A percentile compares a stretch with the other conserved stretches of the same genome.
phyloP scores from a whole-genome alignment of 2,797 vertebrate genomes.

The Manis crassicaudata region DNA sequence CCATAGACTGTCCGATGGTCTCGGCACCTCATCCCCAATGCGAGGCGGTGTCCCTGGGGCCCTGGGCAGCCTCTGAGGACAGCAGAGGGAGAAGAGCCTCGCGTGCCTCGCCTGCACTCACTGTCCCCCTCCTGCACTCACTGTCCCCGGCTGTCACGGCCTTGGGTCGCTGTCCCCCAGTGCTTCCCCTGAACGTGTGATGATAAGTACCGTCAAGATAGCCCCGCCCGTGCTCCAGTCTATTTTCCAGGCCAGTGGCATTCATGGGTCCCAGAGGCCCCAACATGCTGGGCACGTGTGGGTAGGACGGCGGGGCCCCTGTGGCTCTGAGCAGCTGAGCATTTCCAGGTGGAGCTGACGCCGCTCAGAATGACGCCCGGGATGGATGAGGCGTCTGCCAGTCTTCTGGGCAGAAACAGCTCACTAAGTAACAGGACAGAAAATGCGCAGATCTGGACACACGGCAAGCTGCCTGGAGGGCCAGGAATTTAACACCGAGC shows the following conservation, averaged over 20 bases:
- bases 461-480: neutral
- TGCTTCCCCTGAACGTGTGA: neutral
- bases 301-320: rapidly evolving
- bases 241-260: neutral
- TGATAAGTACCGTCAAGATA: neutral
- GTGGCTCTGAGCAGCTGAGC: neutral
- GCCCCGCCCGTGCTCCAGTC: rapidly evolving
- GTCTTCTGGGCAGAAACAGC: neutral
- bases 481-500: neutral
- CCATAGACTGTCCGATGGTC: no score
- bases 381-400: neutral
- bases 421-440: neutral
- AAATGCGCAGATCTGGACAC: neutral
- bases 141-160: rapidly evolving
- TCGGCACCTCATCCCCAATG: no score
- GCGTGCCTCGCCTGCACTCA: no score
- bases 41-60: no score
- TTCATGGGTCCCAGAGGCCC: neutral
- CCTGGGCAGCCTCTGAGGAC: no score
- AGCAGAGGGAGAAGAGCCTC: no score
- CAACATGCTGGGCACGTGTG: neutral
- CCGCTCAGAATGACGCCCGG: neutral
- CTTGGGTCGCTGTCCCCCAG: no score
- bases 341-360: neutral
- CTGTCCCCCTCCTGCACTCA: no score